Percentiles rank a stretch among this genome's conserved stretches.
These are phyloP conservation scores for Leptobrachium leishanense DNA, from an alignment of 2,113 vertebrate genomes.

Conservation along the genomic window DNA sequence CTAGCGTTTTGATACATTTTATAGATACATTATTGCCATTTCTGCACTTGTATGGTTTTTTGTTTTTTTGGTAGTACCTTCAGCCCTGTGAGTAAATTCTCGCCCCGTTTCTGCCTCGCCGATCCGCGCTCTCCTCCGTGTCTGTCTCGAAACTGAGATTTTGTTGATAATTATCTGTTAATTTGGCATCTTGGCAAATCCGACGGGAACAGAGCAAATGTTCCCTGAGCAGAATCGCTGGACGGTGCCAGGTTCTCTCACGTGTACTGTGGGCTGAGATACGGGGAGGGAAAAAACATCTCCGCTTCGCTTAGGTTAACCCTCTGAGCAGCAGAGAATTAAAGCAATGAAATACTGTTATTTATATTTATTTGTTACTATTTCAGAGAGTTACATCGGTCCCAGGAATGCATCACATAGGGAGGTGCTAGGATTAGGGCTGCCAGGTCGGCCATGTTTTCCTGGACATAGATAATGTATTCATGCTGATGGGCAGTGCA, in stretches of 20 bases:
- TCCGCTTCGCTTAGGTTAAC: neutral
- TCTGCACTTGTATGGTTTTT: too few species aligned
- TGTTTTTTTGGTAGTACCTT: neutral
- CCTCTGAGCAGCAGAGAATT: neutral
- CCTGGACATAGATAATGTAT: too few species aligned
- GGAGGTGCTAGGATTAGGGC: too few species aligned
- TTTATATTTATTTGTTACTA: too few species aligned
- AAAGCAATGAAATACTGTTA: too few species aligned
- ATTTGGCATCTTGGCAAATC: slow-evolving; percentile 42
- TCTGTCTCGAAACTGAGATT: slow-evolving; percentile 18
- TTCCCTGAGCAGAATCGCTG: slow-evolving; percentile 28
- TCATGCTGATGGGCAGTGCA: too few species aligned
- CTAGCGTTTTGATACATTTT: too few species aligned
- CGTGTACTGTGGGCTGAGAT: slow-evolving; percentile 34
- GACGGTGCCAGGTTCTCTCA: slow-evolving; percentile 26
- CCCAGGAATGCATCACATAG: too few species aligned
- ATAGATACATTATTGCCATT: too few species aligned
- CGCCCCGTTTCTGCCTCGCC: slow-evolving; percentile 2
- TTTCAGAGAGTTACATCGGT: too few species aligned
- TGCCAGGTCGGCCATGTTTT: too few species aligned
- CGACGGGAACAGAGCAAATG: slow-evolving; percentile 30
- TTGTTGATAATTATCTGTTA: slow-evolving; percentile 47
- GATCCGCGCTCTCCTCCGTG: slow-evolving; percentile 1
- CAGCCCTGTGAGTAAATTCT: neutral
- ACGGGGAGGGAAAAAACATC: neutral